phyloP scores from a whole-genome alignment of 2,113 vertebrate species.

The Elephas maximus region DNA sequence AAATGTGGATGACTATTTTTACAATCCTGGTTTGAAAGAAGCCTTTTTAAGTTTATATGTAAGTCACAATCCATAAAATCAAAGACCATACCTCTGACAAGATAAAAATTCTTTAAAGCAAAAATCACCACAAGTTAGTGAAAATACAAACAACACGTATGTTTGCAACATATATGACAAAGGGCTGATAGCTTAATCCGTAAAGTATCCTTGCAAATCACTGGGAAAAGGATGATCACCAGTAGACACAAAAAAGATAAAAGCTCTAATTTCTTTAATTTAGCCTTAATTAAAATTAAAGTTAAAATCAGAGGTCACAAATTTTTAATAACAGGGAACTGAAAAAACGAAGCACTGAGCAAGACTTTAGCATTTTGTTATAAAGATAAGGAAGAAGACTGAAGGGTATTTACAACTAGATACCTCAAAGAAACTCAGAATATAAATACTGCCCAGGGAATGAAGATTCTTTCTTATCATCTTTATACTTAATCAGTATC shows the following conservation, averaged over 20 bases:
- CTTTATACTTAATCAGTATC: slow-evolving; percentile 5
- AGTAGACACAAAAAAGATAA: background rate
- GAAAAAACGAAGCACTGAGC: background rate
- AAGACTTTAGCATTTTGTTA: slow-evolving; percentile 10
- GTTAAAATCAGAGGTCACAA: slow-evolving; percentile 24
- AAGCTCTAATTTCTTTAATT: background rate
- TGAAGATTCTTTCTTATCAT: slow-evolving; percentile 10
- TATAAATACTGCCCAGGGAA: background rate
- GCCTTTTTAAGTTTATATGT: slow-evolving; percentile 27
- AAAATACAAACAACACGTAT: background rate
- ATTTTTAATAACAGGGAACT: background rate
- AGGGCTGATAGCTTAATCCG: background rate
- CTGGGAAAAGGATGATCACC: background rate
- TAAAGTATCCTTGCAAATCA: background rate
- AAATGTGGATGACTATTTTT: slow-evolving; percentile 42
- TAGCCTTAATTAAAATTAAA: slow-evolving; percentile 52
- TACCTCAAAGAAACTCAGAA: slow-evolving; percentile 53
- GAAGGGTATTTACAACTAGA: slow-evolving; percentile 21
- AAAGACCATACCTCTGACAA: background rate
- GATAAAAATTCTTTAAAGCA: slow-evolving; percentile 47
- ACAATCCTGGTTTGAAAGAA: slow-evolving; percentile 51
- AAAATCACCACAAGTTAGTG: background rate
- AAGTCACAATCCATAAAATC: slow-evolving; percentile 17
- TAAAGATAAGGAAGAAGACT: slow-evolving; percentile 46
- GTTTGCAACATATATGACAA: background rate